A percentile compares a stretch with the other conserved stretches of the same genome.
These are phyloP conservation scores for Punctoribates punctum DNA, from an alignment of 2,888 invertebrate genomes.

Conservation along the genomic window DNA sequence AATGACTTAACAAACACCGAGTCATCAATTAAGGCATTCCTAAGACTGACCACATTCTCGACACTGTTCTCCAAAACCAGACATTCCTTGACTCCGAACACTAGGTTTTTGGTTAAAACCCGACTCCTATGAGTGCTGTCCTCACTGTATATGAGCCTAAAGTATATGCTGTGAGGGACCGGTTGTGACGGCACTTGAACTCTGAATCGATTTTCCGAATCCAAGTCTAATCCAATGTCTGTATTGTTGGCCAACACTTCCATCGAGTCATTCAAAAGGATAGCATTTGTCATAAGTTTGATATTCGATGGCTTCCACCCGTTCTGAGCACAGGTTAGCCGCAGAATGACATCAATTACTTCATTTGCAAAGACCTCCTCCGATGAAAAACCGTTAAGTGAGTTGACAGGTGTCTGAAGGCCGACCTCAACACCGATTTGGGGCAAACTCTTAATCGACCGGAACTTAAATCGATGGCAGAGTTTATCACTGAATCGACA, in stretches of 20 bases:
- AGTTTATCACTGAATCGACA: constrained; percentile 34
- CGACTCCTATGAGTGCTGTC: constrained; percentile 1
- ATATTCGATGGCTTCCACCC: neutral
- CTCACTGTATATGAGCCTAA: neutral
- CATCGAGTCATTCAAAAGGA: neutral
- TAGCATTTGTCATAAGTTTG: constrained; percentile 21
- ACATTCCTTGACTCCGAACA: constrained; percentile 22
- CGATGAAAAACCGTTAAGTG: neutral
- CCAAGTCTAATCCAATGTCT: neutral
- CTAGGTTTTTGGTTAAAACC: neutral
- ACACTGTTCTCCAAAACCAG: constrained; percentile 9
- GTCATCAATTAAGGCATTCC: neutral
- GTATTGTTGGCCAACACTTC: neutral
- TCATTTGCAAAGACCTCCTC: constrained; percentile 15
- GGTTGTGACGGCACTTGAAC: constrained; percentile 11
- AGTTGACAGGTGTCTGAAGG: neutral
- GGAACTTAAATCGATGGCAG: constrained; percentile 8
- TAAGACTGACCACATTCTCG: constrained; percentile 32
- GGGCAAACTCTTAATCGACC: constrained; percentile 31
- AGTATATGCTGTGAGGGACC: neutral
- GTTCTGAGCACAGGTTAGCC: neutral
- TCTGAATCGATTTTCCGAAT: constrained; percentile 16
- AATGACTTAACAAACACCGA: neutral
- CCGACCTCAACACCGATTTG: constrained; percentile 16
- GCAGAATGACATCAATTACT: constrained; percentile 3